A percentile compares a stretch with the other conserved stretches of the same genome.
Evolutionary conservation across 2,888 invertebrate species (phyloP).

Genomic region (Eurytoma californica): DNA sequence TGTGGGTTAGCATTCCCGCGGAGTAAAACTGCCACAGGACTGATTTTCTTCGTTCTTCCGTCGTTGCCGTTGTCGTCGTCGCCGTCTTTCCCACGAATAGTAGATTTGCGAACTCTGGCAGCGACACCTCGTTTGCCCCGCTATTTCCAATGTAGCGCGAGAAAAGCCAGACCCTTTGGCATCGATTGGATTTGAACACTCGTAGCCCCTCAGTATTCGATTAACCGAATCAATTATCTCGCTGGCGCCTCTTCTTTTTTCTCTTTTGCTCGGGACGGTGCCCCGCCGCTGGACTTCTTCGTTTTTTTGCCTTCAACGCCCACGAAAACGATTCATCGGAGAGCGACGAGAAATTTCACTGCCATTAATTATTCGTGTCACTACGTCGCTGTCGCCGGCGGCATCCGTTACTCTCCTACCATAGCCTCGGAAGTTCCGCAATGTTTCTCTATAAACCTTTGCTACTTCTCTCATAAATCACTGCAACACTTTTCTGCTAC

Average conservation of each 20-base stretch:
- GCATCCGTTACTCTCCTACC: background rate
- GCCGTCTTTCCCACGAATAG: conserved; percentile 21
- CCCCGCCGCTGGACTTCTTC: background rate
- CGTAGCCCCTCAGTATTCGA: background rate
- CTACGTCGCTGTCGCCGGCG: background rate
- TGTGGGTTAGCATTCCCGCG: conserved; percentile 84
- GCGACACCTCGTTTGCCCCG: conserved; percentile 19
- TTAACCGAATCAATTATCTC: conserved; percentile 37
- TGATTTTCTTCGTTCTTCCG: conserved; percentile 44
- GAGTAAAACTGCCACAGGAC: conserved; percentile 51
- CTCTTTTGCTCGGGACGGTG: background rate
- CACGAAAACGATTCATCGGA: background rate
- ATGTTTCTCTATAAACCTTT: background rate
- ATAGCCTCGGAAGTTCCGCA: background rate
- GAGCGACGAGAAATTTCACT: too few species aligned
- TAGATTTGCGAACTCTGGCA: conserved; percentile 24
- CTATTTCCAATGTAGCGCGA: background rate
- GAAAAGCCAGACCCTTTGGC: background rate
- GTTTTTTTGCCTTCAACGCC: background rate
- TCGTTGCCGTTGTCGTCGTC: conserved; percentile 14
- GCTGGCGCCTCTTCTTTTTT: background rate
- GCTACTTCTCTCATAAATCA: conserved; percentile 10
- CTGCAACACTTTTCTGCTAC: background rate
- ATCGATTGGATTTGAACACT: background rate
- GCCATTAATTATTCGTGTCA: conserved; percentile 9